These are phyloP conservation scores for Micrasema longulum DNA, from an alignment of 1,140 invertebrate species.

Conservation along the genomic window DNA sequence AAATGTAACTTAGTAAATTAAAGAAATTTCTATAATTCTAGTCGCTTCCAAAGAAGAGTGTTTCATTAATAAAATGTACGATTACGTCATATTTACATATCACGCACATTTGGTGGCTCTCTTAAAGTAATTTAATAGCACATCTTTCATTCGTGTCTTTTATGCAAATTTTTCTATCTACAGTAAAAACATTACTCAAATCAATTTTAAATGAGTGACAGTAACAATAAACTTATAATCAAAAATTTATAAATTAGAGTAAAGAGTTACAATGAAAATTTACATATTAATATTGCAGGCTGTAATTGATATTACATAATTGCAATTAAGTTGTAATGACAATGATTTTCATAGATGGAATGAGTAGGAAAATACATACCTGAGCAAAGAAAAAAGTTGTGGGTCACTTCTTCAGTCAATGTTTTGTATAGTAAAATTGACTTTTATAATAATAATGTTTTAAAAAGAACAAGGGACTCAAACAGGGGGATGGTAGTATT, in stretches of 20 bases:
- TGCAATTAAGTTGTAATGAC: too few relatives aligned
- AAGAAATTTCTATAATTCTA: neutral
- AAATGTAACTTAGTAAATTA: neutral
- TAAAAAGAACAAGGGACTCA: too few relatives aligned
- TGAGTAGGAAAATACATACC: too few relatives aligned
- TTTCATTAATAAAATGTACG: neutral
- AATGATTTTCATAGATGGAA: too few relatives aligned
- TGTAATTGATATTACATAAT: too few relatives aligned
- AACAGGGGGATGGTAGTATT: too few relatives aligned
- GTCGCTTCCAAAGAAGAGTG: neutral
- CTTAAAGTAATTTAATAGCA: slow-evolving; percentile 11
- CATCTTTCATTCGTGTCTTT: slow-evolving; percentile 35
- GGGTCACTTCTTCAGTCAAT: too few relatives aligned
- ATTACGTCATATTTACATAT: slow-evolving; percentile 26
- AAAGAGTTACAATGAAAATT: neutral
- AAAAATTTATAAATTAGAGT: neutral
- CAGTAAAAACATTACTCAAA: neutral
- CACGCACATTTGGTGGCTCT: slow-evolving; percentile 26
- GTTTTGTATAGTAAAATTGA: too few relatives aligned
- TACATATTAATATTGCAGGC: neutral
- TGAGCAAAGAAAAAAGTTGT: too few relatives aligned
- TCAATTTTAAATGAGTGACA: neutral
- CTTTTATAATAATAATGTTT: too few relatives aligned
- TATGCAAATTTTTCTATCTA: slow-evolving; percentile 27
- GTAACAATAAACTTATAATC: neutral